phyloP scores from a whole-genome alignment of 2,113 vertebrate species.

The Podarcis raffonei region DNA sequence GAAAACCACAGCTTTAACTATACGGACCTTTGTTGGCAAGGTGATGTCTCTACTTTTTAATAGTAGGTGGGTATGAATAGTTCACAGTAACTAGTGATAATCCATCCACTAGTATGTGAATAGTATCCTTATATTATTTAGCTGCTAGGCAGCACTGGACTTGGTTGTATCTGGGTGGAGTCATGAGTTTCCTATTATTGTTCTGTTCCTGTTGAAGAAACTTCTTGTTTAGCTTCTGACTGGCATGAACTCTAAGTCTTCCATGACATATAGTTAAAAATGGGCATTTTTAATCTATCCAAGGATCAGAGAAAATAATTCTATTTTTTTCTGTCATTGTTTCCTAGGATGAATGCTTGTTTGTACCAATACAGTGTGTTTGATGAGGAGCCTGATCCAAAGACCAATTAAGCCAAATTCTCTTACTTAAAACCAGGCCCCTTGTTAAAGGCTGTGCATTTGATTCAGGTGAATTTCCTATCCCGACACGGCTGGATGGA shows the following conservation, averaged over 20 bases:
- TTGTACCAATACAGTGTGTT: not conserved
- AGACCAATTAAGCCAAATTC: not conserved
- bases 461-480: too few species aligned
- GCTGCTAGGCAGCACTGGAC: not conserved
- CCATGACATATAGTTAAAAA: not conserved
- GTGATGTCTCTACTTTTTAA: too few species aligned
- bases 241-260: not conserved
- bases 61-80: too few species aligned
- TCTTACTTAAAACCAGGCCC: not conserved
- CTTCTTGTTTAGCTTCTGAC: not conserved
- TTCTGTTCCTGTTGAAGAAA: not conserved
- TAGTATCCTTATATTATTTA: not conserved
- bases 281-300: not conserved
- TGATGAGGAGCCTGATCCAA: not conserved
- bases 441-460: not conserved
- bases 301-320: not conserved
- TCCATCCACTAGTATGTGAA: too few species aligned
- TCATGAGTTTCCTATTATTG: not conserved
- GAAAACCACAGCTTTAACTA: too few species aligned
- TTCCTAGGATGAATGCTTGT: not conserved
- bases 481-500: too few species aligned
- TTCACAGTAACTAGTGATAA: too few species aligned
- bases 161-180: not conserved
- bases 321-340: not conserved
- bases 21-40: too few species aligned